Base-by-base conservation (phyloP, 2,113 vertebrate genomes). In the Tautogolabrus adspersus region DNA sequence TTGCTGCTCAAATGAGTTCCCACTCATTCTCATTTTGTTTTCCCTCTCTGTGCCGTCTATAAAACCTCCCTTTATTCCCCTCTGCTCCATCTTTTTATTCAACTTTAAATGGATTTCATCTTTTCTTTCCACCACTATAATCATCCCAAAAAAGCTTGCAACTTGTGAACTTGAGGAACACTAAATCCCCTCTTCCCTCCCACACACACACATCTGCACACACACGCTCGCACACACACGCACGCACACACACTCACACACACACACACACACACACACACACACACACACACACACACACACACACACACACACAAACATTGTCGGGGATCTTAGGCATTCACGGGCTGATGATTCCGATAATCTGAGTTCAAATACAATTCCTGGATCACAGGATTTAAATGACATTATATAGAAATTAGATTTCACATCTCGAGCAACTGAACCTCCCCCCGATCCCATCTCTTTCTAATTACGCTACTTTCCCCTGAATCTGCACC, bases 341-440 rank as follows among this genome's bases (percentile, higher is more conserved):
- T 92, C 91, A 91, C 78, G 74, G 82, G 70, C 88, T 90, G 90
- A 91, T 89, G 90, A 91, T 91, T 95, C 90, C 66, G 83, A 93
- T 94, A 93, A 94, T 93, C 93, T 84, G 54, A 90, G 84, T 92
- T 93, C 85, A 91, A 92, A 93, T 93, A 90, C 85, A 92, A 91
- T 91, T 91, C 87, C 87, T 87, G 88, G 87, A 94, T 90, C 84
- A 87, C 86, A 70, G 92, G 93, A 93, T 94, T 94, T 94, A 93
- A 95, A 92, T 94, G 89, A 94, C 93, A 93, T 92, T 93, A 92
- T 93, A 92, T 91, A 89, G 91, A 92, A 94, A 94, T 93, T 85
- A 91, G 88, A 93, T 93, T 94, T 91, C 87, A 87, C 89, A 93
- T 93, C 83, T 86, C 77, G 76, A 88, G 89, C 86, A 91, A 90